A percentile compares a stretch with the other conserved stretches of the same genome.
These are phyloP conservation scores for Morinoia aosen DNA, from an alignment of 2,888 invertebrate species.

Conservation along the genomic window DNA sequence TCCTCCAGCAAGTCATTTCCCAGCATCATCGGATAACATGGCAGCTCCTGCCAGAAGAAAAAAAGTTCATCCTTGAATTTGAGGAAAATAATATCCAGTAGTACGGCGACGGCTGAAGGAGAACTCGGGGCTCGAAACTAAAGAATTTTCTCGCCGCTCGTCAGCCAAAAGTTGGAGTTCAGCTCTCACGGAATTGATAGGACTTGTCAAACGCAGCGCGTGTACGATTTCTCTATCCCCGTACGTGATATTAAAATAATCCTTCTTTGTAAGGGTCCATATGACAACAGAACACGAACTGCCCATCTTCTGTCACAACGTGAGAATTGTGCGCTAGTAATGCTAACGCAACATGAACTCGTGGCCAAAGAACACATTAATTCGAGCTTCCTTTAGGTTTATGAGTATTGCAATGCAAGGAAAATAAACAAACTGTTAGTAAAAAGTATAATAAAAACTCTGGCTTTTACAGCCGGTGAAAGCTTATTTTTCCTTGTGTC, in stretches of 20 bases:
- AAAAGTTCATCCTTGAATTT: constrained; percentile 33
- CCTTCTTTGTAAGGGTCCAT: background rate
- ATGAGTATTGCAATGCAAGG: too few species aligned
- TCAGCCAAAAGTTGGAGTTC: constrained; percentile 29
- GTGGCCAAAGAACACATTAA: too few species aligned
- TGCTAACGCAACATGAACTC: too few species aligned
- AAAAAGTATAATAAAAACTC: too few species aligned
- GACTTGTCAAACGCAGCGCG: background rate
- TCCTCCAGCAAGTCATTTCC: constrained; percentile 33
- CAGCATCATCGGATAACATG: constrained; percentile 44
- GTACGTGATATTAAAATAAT: constrained; percentile 18
- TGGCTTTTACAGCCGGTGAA: too few species aligned
- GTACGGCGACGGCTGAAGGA: constrained; percentile 1
- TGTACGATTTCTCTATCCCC: background rate
- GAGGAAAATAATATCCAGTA: constrained; percentile 36
- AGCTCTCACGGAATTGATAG: constrained; percentile 5
- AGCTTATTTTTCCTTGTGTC: too few species aligned
- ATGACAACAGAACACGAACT: background rate
- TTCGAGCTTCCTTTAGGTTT: too few species aligned
- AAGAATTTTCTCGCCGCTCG: background rate
- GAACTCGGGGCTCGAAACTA: constrained; percentile 5
- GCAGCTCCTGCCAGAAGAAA: constrained; percentile 18
- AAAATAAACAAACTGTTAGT: too few species aligned
- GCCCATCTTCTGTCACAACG: background rate
- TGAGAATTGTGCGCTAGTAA: too few species aligned